phyloP scores from a whole-genome alignment of 1,140 invertebrate genomes.

The Armadillidium nasatum region DNA sequence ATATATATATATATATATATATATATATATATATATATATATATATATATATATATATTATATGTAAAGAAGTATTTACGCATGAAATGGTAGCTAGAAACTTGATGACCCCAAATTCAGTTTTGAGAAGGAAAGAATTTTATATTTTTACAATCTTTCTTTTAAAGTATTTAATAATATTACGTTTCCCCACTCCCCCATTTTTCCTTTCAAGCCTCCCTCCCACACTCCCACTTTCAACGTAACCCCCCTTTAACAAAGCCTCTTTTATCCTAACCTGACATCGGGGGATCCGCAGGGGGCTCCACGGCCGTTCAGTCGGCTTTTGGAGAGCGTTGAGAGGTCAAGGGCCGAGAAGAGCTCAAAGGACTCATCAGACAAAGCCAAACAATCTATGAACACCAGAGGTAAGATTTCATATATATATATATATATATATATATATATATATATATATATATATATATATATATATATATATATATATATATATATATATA shows the following conservation, averaged over 20 bases:
- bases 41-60: too few relatives aligned
- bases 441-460: constrained; percentile 8
- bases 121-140: too few relatives aligned
- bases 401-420: not conserved
- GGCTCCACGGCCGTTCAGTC: constrained; percentile 18
- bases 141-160: not conserved
- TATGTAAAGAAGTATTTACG: too few relatives aligned
- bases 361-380: not conserved
- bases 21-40: too few relatives aligned
- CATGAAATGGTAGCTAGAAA: too few relatives aligned
- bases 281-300: not conserved
- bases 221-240: constrained; percentile 16
- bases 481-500: constrained; percentile 9
- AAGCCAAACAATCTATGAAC: not conserved
- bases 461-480: not conserved
- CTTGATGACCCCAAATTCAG: too few relatives aligned
- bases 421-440: not conserved
- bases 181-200: constrained; percentile 16
- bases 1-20: too few relatives aligned
- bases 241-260: not conserved
- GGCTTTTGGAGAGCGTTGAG: constrained; percentile 22
- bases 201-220: constrained; percentile 28
- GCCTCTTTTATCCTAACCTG: constrained; percentile 7
- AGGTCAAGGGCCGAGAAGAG: not conserved
- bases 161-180: constrained; percentile 6